phyloP scores from a whole-genome alignment of 2,113 vertebrate genomes.

The Coreoperca whiteheadi region DNA sequence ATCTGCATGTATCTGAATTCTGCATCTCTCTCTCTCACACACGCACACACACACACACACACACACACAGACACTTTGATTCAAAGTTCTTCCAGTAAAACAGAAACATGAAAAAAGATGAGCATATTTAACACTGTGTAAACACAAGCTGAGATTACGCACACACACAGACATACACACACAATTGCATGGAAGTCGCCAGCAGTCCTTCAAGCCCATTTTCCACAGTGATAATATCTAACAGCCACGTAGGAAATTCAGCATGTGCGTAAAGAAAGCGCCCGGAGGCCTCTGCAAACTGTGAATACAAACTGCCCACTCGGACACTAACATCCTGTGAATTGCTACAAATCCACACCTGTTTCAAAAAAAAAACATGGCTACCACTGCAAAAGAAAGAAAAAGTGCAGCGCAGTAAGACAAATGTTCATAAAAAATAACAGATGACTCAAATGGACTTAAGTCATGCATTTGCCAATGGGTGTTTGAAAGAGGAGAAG shows the following conservation, averaged over 20 bases:
- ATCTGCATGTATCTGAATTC: no score
- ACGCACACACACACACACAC: conserved; percentile 3
- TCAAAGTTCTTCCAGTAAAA: conserved; percentile 34
- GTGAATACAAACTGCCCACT: conserved; percentile 61
- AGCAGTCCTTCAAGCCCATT: conserved; percentile 69
- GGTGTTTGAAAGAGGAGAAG: conserved; percentile 63
- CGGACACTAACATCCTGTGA: conserved; percentile 49
- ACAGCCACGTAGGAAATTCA: conserved; percentile 70
- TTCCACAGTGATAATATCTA: conserved; percentile 80
- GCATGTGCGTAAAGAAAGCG: conserved; percentile 49
- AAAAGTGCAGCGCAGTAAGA: not conserved
- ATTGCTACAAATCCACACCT: conserved; percentile 16
- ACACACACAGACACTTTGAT: conserved; percentile 24
- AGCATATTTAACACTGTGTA: conserved; percentile 59
- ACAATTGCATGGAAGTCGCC: conserved; percentile 53
- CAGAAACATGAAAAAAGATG: conserved; percentile 46
- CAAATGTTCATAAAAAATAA: conserved; percentile 40
- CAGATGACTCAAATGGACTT: conserved; percentile 50
- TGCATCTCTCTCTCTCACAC: no score
- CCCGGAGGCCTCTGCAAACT: conserved; percentile 41
- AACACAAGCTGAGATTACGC: conserved; percentile 55
- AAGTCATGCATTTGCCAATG: conserved; percentile 35
- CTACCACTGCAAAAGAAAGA: conserved; percentile 23
- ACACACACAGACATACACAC: conserved; percentile 30
- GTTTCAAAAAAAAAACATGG: conserved; percentile 42